Base-by-base conservation (phyloP, 2,113 vertebrate species). In the Paramisgurnus dabryanus region DNA sequence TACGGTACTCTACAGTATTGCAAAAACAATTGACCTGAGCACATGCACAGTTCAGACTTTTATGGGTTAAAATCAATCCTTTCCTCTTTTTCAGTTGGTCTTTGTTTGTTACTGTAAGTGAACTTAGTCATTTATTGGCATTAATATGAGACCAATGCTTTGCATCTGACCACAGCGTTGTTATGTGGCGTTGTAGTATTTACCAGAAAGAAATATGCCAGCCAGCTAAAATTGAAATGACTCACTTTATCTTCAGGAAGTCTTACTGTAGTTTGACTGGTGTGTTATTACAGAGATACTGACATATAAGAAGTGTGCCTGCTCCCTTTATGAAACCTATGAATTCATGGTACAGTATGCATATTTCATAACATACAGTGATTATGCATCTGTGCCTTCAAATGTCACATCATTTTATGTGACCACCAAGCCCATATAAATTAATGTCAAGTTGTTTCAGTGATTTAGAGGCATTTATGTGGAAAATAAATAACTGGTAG, bases 351-450 rank as follows among this genome's bases (percentile, higher is more conserved):
- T n/a, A 58, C 8, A 58, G n/a, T 58, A 15, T 58, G 17, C 18
- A 58, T 18, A 58, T 58, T 58, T 6, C 55, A 58, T 58, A 12
- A 7, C 43, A 17, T 45, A 9, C 10, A 45, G 70, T 57, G 69
- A 55, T 71, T 71, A 55, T 57, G 50, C 18, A n/a, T 71, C 50
- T n/a, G 50, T 71, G 15, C 8, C 15, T 58, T 58, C 5, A n/a
- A 58, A 58, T 55, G 50, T 55, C 69, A 57, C 50, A 57, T 6
- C 12, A n/a, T 57, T 72, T 72, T 12, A 41, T 72, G 17, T 72
- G 40, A 15, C n/a, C 53, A 72, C 34, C 12, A 15, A 72, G 6
- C 50, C 34, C 17, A 41, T 12, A 58, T 55, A 72, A 58, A 41
- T 58, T 18, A 72, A n/a, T 41, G n/a, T 8, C 5, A 41, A 72